A percentile compares a stretch with the other conserved stretches of the same genome.
Conservation (phyloP, 2,113 vertebrate species). For the Pygoscelis adeliae region DNA sequence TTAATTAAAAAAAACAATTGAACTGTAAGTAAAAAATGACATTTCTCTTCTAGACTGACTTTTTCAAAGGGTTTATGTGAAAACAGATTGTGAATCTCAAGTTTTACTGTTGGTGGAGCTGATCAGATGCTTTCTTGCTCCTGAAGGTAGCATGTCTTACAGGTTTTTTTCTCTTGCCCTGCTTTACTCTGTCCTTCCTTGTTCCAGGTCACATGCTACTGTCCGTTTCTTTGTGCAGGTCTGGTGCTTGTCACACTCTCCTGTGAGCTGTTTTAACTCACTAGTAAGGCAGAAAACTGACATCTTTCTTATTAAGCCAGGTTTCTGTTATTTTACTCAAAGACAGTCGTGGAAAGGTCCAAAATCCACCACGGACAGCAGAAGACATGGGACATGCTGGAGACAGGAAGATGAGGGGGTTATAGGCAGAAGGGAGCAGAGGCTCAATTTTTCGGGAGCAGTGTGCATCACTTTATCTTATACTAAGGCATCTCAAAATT, state of each 20-base stretch:
- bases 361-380: neutral
- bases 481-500: neutral
- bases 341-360: neutral
- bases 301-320: neutral
- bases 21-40: neutral
- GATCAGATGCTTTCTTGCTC: neutral
- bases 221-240: neutral
- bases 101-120: neutral
- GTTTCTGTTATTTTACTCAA: neutral
- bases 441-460: neutral
- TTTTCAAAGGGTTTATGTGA: neutral
- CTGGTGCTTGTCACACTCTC: neutral
- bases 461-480: neutral
- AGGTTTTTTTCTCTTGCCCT: neutral
- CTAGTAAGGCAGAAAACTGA: neutral
- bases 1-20: neutral
- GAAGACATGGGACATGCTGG: neutral
- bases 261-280: neutral
- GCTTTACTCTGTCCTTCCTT: neutral
- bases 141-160: neutral
- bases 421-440: neutral
- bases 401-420: neutral
- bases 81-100: neutral
- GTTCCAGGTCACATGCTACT: neutral
- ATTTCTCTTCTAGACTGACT: neutral